Base-by-base conservation (phyloP, 2,888 invertebrate genomes). In the Pandemis corylana region DNA sequence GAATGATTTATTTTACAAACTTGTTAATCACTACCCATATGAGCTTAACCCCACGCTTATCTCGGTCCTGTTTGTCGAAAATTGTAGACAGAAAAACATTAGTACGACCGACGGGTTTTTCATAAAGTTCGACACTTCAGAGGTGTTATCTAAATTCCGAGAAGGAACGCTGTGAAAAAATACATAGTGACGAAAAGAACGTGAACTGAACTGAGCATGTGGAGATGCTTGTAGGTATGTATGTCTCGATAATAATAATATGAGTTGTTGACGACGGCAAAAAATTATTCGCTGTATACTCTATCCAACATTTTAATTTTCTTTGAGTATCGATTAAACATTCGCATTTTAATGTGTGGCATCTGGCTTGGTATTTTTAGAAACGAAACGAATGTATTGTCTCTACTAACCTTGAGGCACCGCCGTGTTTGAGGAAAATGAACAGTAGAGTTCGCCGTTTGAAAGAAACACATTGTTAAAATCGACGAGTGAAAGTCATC, bases 131-230 rank as follows among this genome's bases (percentile, higher is more conserved):
- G 84, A 84, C 86, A 84, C 81, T 81, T 78, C 78, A 80, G 80
- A 76, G 80, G 75, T 73, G 84, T 89, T 89, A 89, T 90, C 89
- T 81, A 72, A 75, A 77, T 90, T 90, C 89, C 75, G 74, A 87
- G 91, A 91, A 91, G 36, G 75, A 73, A 41, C 44, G 36, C 20
- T 5, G 82, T 83, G 82, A 84, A 84, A 89, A 88, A 88, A 85
- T 7, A 15, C 41, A 83, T 76, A 70, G 80, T 82, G 85, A 85
- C 83, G 83, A 87, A 85, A 86, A 81, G 77, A 81, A 76, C 79
- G 80, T 83, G 77, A 36, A 80, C 80, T 71, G 79, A 81, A 77
- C 78, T 72, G 76, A 80, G 78, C 77, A 76, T 83, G 9, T 10
- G 20, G 56, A 53, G 53, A 53, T 6, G 56, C 20, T 20, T 20